phyloP scores from a whole-genome alignment of 1,140 invertebrate species.

The Cydia pomonella region DNA sequence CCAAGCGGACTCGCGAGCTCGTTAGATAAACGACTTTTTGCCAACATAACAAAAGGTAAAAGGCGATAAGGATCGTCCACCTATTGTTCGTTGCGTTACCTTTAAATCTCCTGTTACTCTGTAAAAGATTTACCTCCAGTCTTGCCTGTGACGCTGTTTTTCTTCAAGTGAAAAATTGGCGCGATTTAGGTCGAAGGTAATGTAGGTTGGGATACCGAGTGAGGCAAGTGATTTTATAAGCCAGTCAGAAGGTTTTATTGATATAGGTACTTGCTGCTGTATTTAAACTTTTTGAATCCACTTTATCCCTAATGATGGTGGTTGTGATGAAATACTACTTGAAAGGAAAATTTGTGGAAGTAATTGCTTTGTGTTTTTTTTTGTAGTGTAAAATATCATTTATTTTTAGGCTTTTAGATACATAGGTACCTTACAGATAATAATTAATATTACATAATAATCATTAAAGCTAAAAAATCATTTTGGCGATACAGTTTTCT shows the following conservation, averaged over 20 bases:
- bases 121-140: slow-evolving; percentile 30
- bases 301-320: no score
- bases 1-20: slow-evolving; percentile 18
- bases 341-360: no score
- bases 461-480: no score
- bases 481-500: no score
- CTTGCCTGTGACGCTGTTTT: slow-evolving; percentile 31
- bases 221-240: slow-evolving; percentile 11
- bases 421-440: no score
- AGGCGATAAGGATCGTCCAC: slow-evolving; percentile 26
- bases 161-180: slow-evolving; percentile 30
- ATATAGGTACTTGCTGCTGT: background rate
- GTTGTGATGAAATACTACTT: no score
- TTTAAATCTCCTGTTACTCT: slow-evolving; percentile 29
- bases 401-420: no score
- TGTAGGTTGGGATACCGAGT: slow-evolving; percentile 7
- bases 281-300: background rate
- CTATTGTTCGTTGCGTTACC: slow-evolving; percentile 29
- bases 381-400: no score
- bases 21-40: slow-evolving; percentile 33
- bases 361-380: no score
- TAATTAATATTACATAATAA: no score
- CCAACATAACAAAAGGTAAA: slow-evolving; percentile 31
- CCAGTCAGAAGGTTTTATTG: background rate
- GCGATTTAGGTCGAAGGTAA: slow-evolving; percentile 12